Percentiles rank a stretch among this genome's conserved stretches.
Conservation (phyloP, 2,797 vertebrate genomes). For the Alectoris magna region DNA sequence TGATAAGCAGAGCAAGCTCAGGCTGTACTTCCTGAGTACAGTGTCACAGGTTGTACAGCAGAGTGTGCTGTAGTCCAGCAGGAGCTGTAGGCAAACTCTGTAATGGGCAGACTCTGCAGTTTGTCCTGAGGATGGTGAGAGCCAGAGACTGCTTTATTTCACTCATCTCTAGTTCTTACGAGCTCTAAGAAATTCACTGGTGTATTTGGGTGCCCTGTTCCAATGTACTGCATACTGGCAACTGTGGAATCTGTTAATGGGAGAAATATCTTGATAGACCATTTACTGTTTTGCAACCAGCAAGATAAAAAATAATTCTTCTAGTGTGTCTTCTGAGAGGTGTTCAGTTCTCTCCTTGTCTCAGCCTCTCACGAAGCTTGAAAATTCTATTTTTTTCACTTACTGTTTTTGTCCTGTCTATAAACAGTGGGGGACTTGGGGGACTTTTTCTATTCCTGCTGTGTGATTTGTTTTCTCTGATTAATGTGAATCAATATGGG, state of each 20-base stretch:
- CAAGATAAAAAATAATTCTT: background rate
- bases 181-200: background rate
- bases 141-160: background rate
- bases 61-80: background rate
- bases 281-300: background rate
- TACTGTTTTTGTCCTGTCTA: slow-evolving; percentile 2
- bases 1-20: background rate
- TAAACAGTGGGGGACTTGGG: background rate
- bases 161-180: background rate
- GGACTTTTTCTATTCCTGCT: background rate
- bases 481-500: slow-evolving; percentile 35
- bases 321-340: background rate
- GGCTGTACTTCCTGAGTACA: background rate
- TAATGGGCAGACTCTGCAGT: background rate
- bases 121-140: background rate
- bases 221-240: background rate
- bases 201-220: background rate
- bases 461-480: slow-evolving; percentile 51
- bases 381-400: background rate
- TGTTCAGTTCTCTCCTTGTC: slow-evolving; percentile 21
- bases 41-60: rapidly evolving
- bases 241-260: background rate
- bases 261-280: background rate
- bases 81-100: background rate
- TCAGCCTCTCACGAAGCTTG: slow-evolving; percentile 25